phyloP scores from a whole-genome alignment of 35 echinoderm and acorn worm species.

The Amphiura filiformis region DNA sequence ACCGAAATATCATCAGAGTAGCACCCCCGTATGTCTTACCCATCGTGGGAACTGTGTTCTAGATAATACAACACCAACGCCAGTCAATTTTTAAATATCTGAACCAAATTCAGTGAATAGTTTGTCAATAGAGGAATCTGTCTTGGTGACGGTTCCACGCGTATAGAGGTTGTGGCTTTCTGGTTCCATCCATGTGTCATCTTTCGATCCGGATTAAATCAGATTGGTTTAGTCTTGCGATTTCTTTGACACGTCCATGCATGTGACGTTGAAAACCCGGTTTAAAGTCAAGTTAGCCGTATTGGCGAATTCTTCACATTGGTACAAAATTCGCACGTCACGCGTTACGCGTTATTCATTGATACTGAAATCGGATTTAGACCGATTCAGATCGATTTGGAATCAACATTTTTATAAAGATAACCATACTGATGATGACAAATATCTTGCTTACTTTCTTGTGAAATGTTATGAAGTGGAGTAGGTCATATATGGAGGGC shows the following conservation, averaged over 20 bases:
- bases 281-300: too few species aligned
- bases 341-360: too few species aligned
- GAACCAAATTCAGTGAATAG: constrained; percentile 7
- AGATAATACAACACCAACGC: background rate
- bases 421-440: background rate
- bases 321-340: too few species aligned
- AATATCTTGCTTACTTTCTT: background rate
- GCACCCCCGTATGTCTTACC: background rate
- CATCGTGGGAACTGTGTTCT: background rate
- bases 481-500: background rate
- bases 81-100: background rate
- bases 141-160: background rate
- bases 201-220: too few species aligned
- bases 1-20: background rate
- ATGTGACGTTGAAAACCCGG: too few species aligned
- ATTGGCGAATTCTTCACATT: too few species aligned
- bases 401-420: too few species aligned
- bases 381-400: background rate
- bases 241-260: too few species aligned
- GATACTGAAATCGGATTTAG: too few species aligned
- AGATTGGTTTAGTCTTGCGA: too few species aligned
- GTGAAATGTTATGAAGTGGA: background rate
- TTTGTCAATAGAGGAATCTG: background rate
- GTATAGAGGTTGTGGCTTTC: too few species aligned
- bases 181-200: too few species aligned